Evolutionary conservation across 2,888 invertebrate genomes (phyloP), one percentile per base, ranked within the genome.

Genomic region (Adela reaumurella): DNA sequence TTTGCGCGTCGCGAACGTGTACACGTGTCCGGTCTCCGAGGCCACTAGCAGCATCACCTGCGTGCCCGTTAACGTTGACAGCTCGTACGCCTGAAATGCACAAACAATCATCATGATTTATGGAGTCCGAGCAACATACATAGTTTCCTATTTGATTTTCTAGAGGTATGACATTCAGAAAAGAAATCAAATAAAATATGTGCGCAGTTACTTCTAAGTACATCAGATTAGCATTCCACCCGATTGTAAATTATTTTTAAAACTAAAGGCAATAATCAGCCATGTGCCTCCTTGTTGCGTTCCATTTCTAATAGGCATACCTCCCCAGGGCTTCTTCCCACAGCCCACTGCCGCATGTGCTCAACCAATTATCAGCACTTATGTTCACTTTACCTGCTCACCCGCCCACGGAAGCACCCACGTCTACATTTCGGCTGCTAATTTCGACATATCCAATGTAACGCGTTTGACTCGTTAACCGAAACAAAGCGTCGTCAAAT

Each of bases 41-140:
- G 98, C 98, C 57, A 99, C 98, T 66, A 99, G 83, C 62, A 99
- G 83, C 98, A 99, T 99, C 72, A 99, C 98, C 81, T 99, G 98
- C 29, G 99, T 99, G 49, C 99, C 99, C 56, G 99, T 99, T 70
- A 99, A 77, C 58, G 98, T 98, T 53, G 99, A 97, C 64, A 99
- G 81, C 81, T 99, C 99, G 83, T 98, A 99, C 51, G 99, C 99
- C 98, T 99, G 86, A 10, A 83, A 83, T 50, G 56, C 24, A 24
- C 24, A 24, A 24, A 24, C 8, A n/a, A n/a, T n/a, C n/a, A n/a
- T n/a, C n/a, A n/a, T n/a, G n/a, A n/a, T n/a, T n/a, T n/a, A n/a
- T n/a, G n/a, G n/a, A n/a, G n/a, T n/a, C n/a, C n/a, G n/a, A n/a
- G n/a, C n/a, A n/a, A n/a, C n/a, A n/a, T n/a, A n/a, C n/a, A n/a